These are phyloP conservation scores for Penaeus vannamei DNA, from an alignment of 1,140 invertebrate genomes.

Conservation along the genomic window DNA sequence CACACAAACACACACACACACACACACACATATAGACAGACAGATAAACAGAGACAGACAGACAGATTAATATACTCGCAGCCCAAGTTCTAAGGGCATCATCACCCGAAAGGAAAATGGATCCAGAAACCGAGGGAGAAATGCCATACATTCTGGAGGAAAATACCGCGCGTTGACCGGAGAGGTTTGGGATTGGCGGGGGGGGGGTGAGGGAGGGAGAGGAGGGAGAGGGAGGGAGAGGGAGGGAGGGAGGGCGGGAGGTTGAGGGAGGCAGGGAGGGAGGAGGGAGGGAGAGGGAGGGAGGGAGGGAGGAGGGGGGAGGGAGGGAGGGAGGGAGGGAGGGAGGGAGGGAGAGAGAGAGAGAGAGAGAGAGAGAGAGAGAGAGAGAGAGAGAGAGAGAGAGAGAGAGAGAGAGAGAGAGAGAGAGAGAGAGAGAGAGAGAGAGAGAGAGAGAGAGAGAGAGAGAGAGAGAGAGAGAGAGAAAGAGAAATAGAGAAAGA, in stretches of 20 bases:
- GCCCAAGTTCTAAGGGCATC: too few species aligned
- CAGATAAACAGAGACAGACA: too few species aligned
- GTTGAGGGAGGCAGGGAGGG: neutral
- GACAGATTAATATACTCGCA: too few species aligned
- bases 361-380: too few species aligned
- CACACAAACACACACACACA: too few species aligned
- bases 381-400: neutral
- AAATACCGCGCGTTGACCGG: too few species aligned
- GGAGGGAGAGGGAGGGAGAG: neutral
- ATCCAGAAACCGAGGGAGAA: too few species aligned
- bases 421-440: neutral
- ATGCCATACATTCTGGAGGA: too few species aligned
- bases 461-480: conserved; percentile 13
- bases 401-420: neutral
- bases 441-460: neutral
- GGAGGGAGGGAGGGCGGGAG: conserved; percentile 7
- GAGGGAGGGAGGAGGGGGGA: conserved; percentile 18
- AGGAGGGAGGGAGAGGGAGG: neutral
- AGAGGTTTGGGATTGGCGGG: too few species aligned
- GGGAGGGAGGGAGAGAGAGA: neutral
- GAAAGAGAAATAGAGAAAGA: conserved; percentile 30
- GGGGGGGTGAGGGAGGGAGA: too few species aligned
- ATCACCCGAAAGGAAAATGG: too few species aligned
- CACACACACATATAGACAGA: too few species aligned
- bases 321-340: conserved; percentile 15